Conservation (phyloP, 2,797 vertebrate species). For the Cyprinella venusta region DNA sequence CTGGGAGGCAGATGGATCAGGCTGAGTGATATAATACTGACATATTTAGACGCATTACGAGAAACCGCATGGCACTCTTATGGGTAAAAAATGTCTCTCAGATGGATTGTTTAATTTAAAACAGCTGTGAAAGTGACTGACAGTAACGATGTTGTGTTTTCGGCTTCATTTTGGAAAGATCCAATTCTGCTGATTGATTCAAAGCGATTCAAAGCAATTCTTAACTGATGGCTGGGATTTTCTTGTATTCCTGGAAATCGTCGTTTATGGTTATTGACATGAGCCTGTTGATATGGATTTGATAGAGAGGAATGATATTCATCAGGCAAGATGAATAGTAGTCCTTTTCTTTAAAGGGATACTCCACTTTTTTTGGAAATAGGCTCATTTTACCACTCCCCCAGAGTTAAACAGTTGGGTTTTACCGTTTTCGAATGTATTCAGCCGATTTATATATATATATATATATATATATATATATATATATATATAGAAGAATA, state of each 20-base stretch:
- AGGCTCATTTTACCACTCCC: no score
- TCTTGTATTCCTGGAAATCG: slow-evolving; percentile 1
- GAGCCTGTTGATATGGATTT: slow-evolving; percentile 25
- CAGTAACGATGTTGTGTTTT: neutral
- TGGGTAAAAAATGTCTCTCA: neutral
- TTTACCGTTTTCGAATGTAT: no score
- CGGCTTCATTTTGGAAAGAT: neutral
- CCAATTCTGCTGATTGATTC: neutral
- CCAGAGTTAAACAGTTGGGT: no score
- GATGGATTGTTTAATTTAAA: slow-evolving; percentile 21
- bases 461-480: no score
- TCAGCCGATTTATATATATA: no score
- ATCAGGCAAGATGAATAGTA: no score
- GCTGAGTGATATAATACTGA: slow-evolving; percentile 39
- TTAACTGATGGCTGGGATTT: neutral
- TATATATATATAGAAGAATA: no score
- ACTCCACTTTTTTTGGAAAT: no score
- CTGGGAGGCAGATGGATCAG: slow-evolving; percentile 48
- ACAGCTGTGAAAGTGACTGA: slow-evolving; percentile 26
- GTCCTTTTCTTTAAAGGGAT: no score
- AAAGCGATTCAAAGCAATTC: slow-evolving; percentile 1
- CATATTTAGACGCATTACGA: slow-evolving; percentile 36
- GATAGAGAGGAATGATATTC: slow-evolving; percentile 20
- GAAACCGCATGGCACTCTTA: slow-evolving; percentile 24
- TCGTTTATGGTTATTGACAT: slow-evolving; percentile 28